Evolutionary conservation across 2,888 invertebrate genomes (phyloP).

Genomic region (Dione vanillae): DNA sequence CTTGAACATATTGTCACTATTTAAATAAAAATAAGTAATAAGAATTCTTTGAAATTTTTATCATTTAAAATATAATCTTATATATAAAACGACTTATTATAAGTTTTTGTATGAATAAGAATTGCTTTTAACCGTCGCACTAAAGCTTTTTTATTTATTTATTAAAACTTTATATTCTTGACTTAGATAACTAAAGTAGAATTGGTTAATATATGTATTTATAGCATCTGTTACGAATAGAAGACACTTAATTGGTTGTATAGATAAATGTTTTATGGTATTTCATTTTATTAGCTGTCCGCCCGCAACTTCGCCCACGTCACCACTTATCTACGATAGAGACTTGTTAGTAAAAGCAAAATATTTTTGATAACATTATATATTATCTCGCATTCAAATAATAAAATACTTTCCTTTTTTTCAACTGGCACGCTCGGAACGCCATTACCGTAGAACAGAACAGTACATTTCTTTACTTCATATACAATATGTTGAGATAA

Average conservation of each 20-base stretch:
- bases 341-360: slow-evolving; percentile 28
- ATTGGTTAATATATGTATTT: background rate
- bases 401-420: slow-evolving; percentile 4
- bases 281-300: slow-evolving; percentile 33
- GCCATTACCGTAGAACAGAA: no score
- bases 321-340: slow-evolving; percentile 24
- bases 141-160: background rate
- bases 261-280: slow-evolving; percentile 27
- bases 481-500: no score
- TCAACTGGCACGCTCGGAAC: no score
- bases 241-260: slow-evolving; percentile 28
- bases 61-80: no score
- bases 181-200: background rate
- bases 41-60: no score
- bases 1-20: no score
- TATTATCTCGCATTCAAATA: background rate
- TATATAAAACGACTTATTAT: no score
- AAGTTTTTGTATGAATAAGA: no score
- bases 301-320: slow-evolving; percentile 35
- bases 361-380: slow-evolving; percentile 30
- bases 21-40: no score
- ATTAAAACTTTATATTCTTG: background rate
- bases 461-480: background rate
- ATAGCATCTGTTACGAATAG: slow-evolving; percentile 13
- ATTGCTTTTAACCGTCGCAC: no score